phyloP scores from a whole-genome alignment of 2,888 invertebrate genomes.

The Phytoseiulus persimilis region DNA sequence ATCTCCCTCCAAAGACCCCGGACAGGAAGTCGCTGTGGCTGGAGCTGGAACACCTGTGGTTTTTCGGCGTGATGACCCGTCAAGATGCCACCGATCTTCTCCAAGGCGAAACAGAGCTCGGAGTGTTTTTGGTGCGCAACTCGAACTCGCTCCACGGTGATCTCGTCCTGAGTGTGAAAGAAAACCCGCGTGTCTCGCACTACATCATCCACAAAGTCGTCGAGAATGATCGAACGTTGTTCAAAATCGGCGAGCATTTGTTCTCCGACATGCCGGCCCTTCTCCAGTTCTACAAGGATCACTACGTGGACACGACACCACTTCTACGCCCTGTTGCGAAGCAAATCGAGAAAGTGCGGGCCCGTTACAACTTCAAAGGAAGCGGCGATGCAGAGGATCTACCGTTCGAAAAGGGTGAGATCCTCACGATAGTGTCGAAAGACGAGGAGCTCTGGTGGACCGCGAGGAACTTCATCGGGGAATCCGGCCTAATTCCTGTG shows the following conservation, averaged over 20 bases:
- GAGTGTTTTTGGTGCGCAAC: constrained; percentile 87
- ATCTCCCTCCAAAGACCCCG: neutral
- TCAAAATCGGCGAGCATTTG: constrained; percentile 86
- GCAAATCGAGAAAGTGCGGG: constrained; percentile 61
- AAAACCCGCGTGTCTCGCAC: constrained; percentile 90
- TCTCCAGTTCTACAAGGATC: constrained; percentile 84
- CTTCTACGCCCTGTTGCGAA: constrained; percentile 63
- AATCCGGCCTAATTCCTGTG: constrained; percentile 86
- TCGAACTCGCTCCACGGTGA: constrained; percentile 85
- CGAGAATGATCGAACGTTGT: constrained; percentile 68
- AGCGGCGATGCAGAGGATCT: constrained; percentile 80
- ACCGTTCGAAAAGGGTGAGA: constrained; percentile 86
- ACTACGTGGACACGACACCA: constrained; percentile 92
- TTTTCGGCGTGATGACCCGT: constrained; percentile 81
- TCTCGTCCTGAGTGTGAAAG: constrained; percentile 87
- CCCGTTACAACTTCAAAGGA: constrained; percentile 88
- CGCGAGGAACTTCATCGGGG: constrained; percentile 75
- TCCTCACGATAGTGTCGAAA: constrained; percentile 78
- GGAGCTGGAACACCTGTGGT: constrained; percentile 58
- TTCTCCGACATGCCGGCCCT: constrained; percentile 84
- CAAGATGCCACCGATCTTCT: constrained; percentile 85
- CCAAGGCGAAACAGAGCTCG: constrained; percentile 79
- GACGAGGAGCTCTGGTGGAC: constrained; percentile 99
- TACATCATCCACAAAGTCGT: constrained; percentile 88
- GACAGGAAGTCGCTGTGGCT: neutral